Conservation (phyloP, 2,113 vertebrate genomes). For the Microtus pennsylvanicus region DNA sequence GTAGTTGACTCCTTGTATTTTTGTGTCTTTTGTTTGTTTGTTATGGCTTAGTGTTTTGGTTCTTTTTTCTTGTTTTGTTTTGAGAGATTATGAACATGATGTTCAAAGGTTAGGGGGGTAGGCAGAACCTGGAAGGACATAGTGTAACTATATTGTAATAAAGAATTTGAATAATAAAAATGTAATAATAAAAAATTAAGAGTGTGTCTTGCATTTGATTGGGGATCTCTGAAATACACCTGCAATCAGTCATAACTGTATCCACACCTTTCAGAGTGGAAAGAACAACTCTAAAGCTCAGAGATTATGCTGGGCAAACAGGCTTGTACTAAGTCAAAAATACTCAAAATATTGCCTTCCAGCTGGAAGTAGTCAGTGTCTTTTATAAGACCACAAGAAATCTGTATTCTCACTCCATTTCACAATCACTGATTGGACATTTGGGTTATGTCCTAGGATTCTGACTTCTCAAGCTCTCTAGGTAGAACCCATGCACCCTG, state of each 20-base stretch:
- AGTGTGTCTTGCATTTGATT: background rate
- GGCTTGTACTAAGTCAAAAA: background rate
- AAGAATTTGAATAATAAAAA: background rate
- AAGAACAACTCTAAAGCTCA: background rate
- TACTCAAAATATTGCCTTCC: background rate
- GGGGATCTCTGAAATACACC: background rate
- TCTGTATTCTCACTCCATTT: background rate
- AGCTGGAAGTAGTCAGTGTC: background rate
- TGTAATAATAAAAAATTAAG: background rate
- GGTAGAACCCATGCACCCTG: too few species aligned
- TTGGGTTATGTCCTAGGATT: background rate
- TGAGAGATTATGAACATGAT: background rate
- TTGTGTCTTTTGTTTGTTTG: background rate
- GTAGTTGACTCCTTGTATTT: background rate
- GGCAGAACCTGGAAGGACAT: too few species aligned
- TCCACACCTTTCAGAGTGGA: background rate
- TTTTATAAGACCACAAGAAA: background rate
- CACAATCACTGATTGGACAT: background rate
- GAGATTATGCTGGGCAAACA: background rate
- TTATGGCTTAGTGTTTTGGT: background rate
- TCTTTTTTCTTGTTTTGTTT: background rate
- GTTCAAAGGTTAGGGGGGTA: background rate
- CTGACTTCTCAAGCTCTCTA: background rate
- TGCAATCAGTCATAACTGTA: background rate
- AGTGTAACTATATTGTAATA: background rate